Percentiles rank a stretch among this genome's conserved stretches.
Conservation (phyloP, 2,888 invertebrate genomes). For the Stramonita haemastoma region DNA sequence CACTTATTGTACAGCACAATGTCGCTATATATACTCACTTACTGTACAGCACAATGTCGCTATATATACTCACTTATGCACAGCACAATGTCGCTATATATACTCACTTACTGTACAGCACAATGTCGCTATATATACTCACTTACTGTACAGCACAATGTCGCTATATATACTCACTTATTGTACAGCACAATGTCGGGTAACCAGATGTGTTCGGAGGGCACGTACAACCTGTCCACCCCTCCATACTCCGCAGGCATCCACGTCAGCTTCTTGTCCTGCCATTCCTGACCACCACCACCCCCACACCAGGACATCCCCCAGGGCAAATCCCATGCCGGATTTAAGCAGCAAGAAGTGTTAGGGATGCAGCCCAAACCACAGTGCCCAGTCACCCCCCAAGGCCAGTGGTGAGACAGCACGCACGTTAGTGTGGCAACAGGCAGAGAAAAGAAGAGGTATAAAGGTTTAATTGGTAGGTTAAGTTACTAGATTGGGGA, state of each 20-base stretch:
- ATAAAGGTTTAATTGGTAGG: too few species aligned
- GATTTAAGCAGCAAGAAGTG: not conserved
- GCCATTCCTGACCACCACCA: constrained; percentile 72
- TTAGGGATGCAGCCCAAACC: not conserved
- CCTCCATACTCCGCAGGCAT: constrained; percentile 96
- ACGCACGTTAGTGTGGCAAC: too few species aligned
- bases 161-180: constrained; percentile 69
- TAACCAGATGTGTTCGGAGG: constrained; percentile 84
- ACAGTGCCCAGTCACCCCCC: too few species aligned
- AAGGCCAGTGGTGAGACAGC: too few species aligned
- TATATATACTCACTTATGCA: not conserved
- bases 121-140: constrained; percentile 60
- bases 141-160: constrained; percentile 64
- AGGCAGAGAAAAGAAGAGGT: too few species aligned
- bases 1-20: too few species aligned
- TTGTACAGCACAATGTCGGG: constrained; percentile 77
- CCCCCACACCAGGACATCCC: not conserved
- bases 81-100: not conserved
- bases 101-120: too few species aligned
- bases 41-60: too few species aligned
- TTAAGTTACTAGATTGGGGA: not conserved
- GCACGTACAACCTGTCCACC: constrained; percentile 94
- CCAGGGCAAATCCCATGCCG: not conserved
- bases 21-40: too few species aligned
- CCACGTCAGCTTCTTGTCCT: constrained; percentile 96